Conservation (phyloP, 2,113 vertebrate genomes). For the Tyrannus savana region DNA sequence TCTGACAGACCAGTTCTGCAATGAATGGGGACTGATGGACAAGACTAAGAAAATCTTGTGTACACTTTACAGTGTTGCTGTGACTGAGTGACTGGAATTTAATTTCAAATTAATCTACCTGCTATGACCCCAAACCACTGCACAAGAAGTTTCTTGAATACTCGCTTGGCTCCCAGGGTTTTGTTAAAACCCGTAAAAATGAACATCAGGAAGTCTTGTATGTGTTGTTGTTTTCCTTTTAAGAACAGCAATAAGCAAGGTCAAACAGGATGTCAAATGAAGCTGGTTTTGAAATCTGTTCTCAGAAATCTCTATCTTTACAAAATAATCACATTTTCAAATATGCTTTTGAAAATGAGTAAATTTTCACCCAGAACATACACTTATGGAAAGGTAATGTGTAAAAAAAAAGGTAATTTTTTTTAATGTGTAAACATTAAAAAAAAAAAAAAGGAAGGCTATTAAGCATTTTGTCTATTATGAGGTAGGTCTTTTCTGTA, state of each 20-base stretch:
- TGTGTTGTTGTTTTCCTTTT: neutral
- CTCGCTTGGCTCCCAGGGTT: neutral
- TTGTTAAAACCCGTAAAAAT: neutral
- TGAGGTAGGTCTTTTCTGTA: fast-evolving
- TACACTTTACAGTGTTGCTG: neutral
- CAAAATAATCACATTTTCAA: neutral
- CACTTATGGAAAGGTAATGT: neutral
- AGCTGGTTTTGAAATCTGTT: neutral
- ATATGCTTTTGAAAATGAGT: neutral
- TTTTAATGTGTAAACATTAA: neutral
- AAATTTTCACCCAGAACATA: fast-evolving
- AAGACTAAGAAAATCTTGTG: neutral
- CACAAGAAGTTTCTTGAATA: neutral
- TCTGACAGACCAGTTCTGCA: fast-evolving
- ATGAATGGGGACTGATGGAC: neutral
- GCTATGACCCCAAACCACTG: neutral
- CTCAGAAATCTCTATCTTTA: neutral
- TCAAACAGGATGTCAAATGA: neutral
- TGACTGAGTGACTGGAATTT: neutral
- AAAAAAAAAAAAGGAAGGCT: neutral
- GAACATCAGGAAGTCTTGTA: neutral
- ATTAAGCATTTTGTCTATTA: neutral
- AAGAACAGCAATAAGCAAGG: neutral
- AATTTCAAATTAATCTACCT: neutral
- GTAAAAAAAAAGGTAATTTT: no score